Base-by-base conservation (phyloP, 2,888 invertebrate genomes). In the Drosophila sordidapex region DNA sequence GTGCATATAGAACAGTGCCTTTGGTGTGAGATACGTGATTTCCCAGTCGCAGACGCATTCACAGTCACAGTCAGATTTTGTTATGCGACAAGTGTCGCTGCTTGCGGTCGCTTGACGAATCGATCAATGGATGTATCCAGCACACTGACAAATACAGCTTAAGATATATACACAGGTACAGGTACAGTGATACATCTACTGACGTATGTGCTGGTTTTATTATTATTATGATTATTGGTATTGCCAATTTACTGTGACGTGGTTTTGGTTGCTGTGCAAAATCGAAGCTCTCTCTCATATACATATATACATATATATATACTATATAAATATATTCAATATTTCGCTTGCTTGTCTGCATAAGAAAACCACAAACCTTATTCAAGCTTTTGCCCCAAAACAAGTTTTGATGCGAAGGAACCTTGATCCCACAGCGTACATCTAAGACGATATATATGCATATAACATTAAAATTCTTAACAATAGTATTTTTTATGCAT, bases 401-500 rank as follows among this genome's bases (percentile, higher is more conserved):
- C 79, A 56, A 49, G 79, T 79, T 79, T 61, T 72, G 49, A 54
- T 64, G 59, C 53, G 40, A 29, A 33, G 79, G 72, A 70, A 70
- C 79, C 79, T 79, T 79, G 76, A 76, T 72, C 63, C 63, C 61
- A 60, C 49, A 69, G 53, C 73, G 69, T 49, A 46, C 43, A 43
- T 27, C 33, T 11, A 31, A n/a, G 36, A 15, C 10, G 13, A 38
- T 5, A 56, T n/a, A n/a, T 38, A 35, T 31, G 6, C n/a, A n/a
- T 54, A n/a, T 40, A 33, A 31, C 11, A 33, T 54, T 25, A 18
- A 59, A 33, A 66, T 61, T 74, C 82, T 77, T 65, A 72, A 76
- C 83, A 81, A 83, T 74, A 82, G 86, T 76, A 49, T 76, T 76
- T 78, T 76, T 76, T 74, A 67, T 79, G 79, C 70, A 83, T 83